A percentile compares a stretch with the other conserved stretches of the same genome.
Conservation (phyloP, 2,113 vertebrate genomes). For the Ellobius talpinus region DNA sequence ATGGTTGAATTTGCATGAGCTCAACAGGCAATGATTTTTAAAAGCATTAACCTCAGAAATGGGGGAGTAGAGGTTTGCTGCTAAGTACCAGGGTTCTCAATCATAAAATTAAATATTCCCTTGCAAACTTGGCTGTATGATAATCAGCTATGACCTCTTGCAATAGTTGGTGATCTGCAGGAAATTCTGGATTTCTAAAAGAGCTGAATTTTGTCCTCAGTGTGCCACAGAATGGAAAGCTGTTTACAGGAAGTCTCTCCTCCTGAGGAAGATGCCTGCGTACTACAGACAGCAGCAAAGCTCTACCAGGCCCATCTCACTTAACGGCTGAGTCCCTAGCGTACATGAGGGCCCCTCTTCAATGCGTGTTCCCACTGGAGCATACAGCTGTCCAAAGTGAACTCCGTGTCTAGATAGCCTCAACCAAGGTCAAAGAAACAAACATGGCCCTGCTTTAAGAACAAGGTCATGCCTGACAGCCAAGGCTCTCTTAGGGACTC, state of each 20-base stretch:
- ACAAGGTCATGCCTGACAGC: fast-evolving
- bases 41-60: conserved; percentile 77
- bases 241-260: background rate
- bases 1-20: conserved; percentile 82
- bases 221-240: background rate
- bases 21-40: conserved; percentile 79
- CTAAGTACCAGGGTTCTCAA: conserved; percentile 61
- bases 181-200: conserved; percentile 73
- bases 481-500: background rate
- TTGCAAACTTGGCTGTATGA: conserved; percentile 75
- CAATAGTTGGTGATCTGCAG: conserved; percentile 56
- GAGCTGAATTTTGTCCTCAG: background rate
- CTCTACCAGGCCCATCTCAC: background rate
- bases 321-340: no score
- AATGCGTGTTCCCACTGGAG: background rate
- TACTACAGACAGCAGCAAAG: background rate
- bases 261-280: fast-evolving
- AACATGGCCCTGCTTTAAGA: background rate
- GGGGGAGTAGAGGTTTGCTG: conserved; percentile 58
- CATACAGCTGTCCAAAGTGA: no score
- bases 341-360: fast-evolving
- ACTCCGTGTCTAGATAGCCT: fast-evolving
- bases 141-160: conserved; percentile 79
- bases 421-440: background rate
- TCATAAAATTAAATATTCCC: conserved; percentile 77